Evolutionary conservation across 2,888 invertebrate genomes (phyloP).

Genomic region (Rhorus exstirpatorius): DNA sequence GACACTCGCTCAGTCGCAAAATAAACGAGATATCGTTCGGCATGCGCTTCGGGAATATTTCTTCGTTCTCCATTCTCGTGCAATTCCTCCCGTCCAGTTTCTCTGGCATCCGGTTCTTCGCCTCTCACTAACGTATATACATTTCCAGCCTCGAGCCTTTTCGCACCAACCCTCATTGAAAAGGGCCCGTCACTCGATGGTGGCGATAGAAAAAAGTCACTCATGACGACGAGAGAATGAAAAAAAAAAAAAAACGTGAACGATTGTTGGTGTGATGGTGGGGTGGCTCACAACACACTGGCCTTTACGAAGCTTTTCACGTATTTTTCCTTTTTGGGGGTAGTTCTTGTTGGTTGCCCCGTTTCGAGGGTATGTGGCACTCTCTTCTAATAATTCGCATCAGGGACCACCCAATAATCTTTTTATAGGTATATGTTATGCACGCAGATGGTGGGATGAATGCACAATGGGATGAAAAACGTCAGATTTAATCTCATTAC

Average conservation of each 20-base stretch:
- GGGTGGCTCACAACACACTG: neutral
- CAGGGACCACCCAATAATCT: no score
- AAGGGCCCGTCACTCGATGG: slow-evolving; percentile 6
- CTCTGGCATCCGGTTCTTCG: neutral
- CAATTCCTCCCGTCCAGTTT: neutral
- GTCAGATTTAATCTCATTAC: no score
- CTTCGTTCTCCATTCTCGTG: neutral
- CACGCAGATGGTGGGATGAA: no score
- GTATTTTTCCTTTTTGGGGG: neutral
- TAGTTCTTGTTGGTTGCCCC: slow-evolving; percentile 17
- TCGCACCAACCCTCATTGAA: slow-evolving; percentile 27
- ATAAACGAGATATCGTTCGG: slow-evolving; percentile 43
- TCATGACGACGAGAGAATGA: slow-evolving; percentile 19
- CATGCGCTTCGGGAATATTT: neutral
- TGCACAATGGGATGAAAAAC: no score
- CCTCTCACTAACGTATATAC: neutral
- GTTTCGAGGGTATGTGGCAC: neutral
- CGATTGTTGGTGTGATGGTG: neutral
- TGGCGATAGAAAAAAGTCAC: slow-evolving; percentile 45
- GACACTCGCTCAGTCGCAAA: slow-evolving; percentile 9
- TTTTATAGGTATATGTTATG: no score
- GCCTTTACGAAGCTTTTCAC: neutral
- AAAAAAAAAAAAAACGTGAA: slow-evolving; percentile 16
- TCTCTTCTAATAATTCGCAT: slow-evolving; percentile 11
- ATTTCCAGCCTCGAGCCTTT: slow-evolving; percentile 21